Base-by-base conservation (phyloP, 2,113 vertebrate genomes). In the Pygoscelis antarcticus region DNA sequence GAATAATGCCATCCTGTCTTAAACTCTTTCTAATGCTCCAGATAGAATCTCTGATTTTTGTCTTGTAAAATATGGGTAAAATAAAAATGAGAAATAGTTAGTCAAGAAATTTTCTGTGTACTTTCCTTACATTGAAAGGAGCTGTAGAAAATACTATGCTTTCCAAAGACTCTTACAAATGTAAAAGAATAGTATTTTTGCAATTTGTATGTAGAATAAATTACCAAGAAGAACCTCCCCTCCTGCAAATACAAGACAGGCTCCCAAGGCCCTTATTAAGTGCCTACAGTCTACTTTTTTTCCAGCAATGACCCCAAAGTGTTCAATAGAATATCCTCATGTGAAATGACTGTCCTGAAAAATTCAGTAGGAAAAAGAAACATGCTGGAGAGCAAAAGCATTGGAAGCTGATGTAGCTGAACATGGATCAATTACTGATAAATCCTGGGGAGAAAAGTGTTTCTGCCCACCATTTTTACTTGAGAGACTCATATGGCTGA, bases 381-480 rank as follows among this genome's bases (percentile, higher is more conserved):
- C 0, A 0, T 0, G 0, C 10, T 21, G 27, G 44, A 57, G n/a
- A 88, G 8, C 11, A 32, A 47, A 94, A 86, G 9, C 10, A 44
- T 46, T 55, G 79, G 71, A 89, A 94, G 44, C 20, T 83, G 76
- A 76, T 42, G 57, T 2, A 55, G n/a, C 44, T n/a, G 44, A 76
- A 60, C 0, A 38, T 26, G 26, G 80, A 90, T 91, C 62, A 69
- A 61, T 80, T 77, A 44, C 54, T 21, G 62, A 52, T 64, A 91
- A 95, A 74, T 76, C 58, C 36, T 40, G 25, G 16, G 44, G 10
- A 83, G 23, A 64, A 92, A 77, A 72, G 44, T 74, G 91, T 79
- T 88, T 80, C 83, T 92, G 49, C 40, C 66, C 62, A 65, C 4
- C 36, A 49, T 79, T 82, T 78, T 65, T 83, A 17, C 42, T 49